phyloP scores from a whole-genome alignment of 2,797 vertebrate species.

The Aythya fuligula region DNA sequence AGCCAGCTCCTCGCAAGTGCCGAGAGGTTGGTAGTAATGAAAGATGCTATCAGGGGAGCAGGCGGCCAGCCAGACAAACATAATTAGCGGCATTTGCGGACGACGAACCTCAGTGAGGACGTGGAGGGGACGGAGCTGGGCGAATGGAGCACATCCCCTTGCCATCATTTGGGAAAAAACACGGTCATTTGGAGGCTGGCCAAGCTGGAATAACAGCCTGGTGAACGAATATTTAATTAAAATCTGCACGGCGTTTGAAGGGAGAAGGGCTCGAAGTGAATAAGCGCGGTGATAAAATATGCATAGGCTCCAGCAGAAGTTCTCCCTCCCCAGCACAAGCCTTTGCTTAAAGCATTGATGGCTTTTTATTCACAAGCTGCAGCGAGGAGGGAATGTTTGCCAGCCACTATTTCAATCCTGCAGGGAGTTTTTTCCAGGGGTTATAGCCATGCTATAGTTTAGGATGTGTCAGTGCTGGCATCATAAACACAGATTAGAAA shows the following conservation, averaged over 20 bases:
- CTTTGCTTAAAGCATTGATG: not conserved
- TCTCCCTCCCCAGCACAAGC: not conserved
- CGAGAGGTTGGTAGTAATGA: conserved; percentile 68
- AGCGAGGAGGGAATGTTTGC: conserved; percentile 3
- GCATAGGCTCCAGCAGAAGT: not conserved
- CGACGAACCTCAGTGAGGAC: conserved; percentile 39
- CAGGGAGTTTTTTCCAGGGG: conserved; percentile 5
- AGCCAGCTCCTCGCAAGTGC: not conserved
- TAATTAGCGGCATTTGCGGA: conserved; percentile 70
- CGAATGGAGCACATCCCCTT: conserved; percentile 11
- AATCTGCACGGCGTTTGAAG: conserved; percentile 7
- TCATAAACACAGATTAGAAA: conserved; percentile 36
- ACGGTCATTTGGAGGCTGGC: conserved; percentile 69
- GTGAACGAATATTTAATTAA: conserved; percentile 74
- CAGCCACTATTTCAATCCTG: conserved; percentile 11
- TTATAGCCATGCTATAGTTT: conserved; percentile 7
- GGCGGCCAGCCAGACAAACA: conserved; percentile 22
- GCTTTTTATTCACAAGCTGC: conserved; percentile 33
- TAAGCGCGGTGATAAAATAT: conserved; percentile 20
- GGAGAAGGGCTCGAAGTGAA: conserved; percentile 33
- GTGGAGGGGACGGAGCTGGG: not conserved
- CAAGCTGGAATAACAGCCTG: conserved; percentile 61
- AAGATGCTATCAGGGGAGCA: conserved; percentile 68
- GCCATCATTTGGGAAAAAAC: conserved; percentile 56
- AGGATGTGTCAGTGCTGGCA: not conserved